Evolutionary conservation across 2,888 invertebrate species (phyloP), one percentile per base, ranked within the genome.

Genomic region (Sisyra nigra): DNA sequence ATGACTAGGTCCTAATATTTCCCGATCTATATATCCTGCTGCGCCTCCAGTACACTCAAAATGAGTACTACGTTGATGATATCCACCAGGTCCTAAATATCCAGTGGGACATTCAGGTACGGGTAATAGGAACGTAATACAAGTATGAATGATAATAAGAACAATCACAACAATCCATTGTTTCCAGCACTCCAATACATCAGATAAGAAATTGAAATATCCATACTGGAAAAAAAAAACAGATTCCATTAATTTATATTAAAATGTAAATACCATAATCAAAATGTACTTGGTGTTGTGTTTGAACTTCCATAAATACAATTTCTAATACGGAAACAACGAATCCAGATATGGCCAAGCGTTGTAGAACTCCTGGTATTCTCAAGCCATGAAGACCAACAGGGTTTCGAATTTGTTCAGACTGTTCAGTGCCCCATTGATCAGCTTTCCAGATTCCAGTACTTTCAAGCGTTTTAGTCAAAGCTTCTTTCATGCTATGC

Each of bases 21-120:
- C 3, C 45, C 75, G 70, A 58, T 91, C 91, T 41, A 91, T 77
- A 51, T 83, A 81, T 1, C 84, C 84, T 9, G 87, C 80, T 36
- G 81, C 80, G 44, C 91, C 91, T 0, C 82, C 89, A 1, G 87
- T 87, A 55, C 89, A 91, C 59, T 86, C 80, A 2, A 49, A 49
- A 40, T 72, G 65, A 1, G 61, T 53, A 3, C 63, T 62, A 34
- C 58, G 54, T 42, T 68, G 63, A 51, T 81, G 76, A 14, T 81
- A 63, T 0, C 91, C 91, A 2, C 89, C 91, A 1, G 91, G 88
- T 0, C 89, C 89, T 30, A 78, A 53, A 59, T 89, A 89, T 2
- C 87, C 86, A 54, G 62, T 72, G 0, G 86, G 86, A 57, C 91
- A 91, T 3, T 74, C 76, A 0, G 85, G 82, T 0, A 84, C 79